phyloP scores from a whole-genome alignment of 2,888 invertebrate genomes.

The Notodonta dromedarius region DNA sequence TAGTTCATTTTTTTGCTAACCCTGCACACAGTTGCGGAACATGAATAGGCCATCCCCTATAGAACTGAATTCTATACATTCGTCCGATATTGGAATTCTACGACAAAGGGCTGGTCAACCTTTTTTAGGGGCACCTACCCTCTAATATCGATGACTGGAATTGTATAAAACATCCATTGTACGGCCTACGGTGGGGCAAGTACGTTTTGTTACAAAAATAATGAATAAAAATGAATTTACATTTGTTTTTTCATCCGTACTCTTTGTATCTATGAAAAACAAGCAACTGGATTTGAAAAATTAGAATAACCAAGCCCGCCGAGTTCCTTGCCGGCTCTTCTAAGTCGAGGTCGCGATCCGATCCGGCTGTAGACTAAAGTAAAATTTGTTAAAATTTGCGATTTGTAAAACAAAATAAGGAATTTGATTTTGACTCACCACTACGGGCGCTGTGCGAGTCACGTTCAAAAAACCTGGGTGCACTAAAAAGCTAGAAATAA shows the following conservation, averaged over 20 bases:
- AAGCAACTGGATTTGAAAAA: no score
- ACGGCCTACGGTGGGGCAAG: slow-evolving; percentile 13
- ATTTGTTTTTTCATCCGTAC: background rate
- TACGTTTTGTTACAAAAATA: background rate
- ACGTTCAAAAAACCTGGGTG: no score
- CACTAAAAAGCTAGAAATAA: no score
- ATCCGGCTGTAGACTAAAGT: no score
- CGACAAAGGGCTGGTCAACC: slow-evolving; percentile 77
- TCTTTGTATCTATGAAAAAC: no score
- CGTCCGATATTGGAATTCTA: slow-evolving; percentile 74
- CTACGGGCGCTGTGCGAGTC: no score
- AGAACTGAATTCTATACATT: slow-evolving; percentile 63
- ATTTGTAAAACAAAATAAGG: no score
- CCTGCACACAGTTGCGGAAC: slow-evolving; percentile 33
- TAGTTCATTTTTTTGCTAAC: slow-evolving; percentile 16
- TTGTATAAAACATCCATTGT: slow-evolving; percentile 47
- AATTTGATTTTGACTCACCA: no score
- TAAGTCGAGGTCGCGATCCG: no score
- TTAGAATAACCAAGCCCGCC: no score
- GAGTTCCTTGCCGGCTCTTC: no score
- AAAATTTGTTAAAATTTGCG: no score
- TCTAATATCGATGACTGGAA: slow-evolving; percentile 44
- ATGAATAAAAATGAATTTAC: background rate
- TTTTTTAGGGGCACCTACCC: slow-evolving; percentile 55
- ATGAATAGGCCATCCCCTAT: slow-evolving; percentile 64